Base-by-base conservation (phyloP, 2,113 vertebrate genomes). In the Meles meles region DNA sequence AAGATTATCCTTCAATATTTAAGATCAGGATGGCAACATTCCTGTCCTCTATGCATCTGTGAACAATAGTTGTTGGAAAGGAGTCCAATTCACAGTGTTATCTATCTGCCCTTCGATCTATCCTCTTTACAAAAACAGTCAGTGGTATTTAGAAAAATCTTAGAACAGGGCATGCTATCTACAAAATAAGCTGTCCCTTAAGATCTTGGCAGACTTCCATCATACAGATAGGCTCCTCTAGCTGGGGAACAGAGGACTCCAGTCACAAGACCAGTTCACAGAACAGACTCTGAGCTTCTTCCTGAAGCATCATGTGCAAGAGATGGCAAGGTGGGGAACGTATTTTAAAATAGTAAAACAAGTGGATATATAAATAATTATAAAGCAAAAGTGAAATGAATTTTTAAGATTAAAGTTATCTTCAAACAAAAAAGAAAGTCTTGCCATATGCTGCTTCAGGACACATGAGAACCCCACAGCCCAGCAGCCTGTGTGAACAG, bases 191-290 rank as follows among this genome's bases (percentile, higher is more conserved):
- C 34, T 4, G 42, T 39, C 11, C 37, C 5, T 25, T 25, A 3
- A 59, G 21, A n/a, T 5, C 23, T 52, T 39, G 5, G 0, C 7
- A 13, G 39, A 47, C 21, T 15, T 49, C 1, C 2, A 65, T 12
- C 49, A 71, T 5, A 14, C 39, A 61, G 39, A 34, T 8, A 29
- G 74, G 29, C 15, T 88, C 27, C 20, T 29, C 57, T 18, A 6
- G n/a, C 14, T 25, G 39, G 63, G 5, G 14, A 77, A 47, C 14
- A 29, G 72, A 74, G 74, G 27, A 10, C 27, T 29, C 14, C 25
- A 7, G 42, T 17, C 72, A 44, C 72, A 44, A 44, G 25, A 76
- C 3, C 13, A 17, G 31, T 47, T 7, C 15, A 15, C 9, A 27
- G 4, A 37, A 11, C 5, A 14, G 13, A 65, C 14, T 21, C 37